Evolutionary conservation across 2,113 vertebrate species (phyloP).

Genomic region (Macaca mulatta): DNA sequence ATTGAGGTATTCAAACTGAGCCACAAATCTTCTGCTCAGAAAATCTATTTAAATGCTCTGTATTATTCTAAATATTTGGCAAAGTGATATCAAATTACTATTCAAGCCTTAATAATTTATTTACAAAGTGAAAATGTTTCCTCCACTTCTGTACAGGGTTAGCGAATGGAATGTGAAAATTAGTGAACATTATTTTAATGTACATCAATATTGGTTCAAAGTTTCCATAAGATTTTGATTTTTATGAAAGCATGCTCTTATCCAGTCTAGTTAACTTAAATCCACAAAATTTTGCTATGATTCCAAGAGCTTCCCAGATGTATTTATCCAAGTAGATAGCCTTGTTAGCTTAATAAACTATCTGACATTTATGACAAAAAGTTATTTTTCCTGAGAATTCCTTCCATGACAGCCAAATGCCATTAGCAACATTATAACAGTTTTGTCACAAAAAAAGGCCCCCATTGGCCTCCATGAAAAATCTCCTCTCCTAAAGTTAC

Average conservation of each 20-base stretch:
- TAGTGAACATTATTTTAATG: not conserved
- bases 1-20: not conserved
- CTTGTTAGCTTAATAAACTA: not conserved
- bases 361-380: not conserved
- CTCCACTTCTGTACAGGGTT: not conserved
- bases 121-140: not conserved
- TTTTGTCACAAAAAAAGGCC: not conserved
- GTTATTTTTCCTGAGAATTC: not conserved
- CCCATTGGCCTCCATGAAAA: not conserved
- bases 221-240: not conserved
- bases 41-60: not conserved
- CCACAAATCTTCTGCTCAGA: not conserved
- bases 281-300: not conserved
- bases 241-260: not conserved
- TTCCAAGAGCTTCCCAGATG: not conserved
- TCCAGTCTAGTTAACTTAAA: not conserved
- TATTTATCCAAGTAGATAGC: not conserved
- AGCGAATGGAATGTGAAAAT: not conserved
- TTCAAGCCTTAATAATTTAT: not conserved
- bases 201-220: not conserved
- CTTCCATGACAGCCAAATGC: not conserved
- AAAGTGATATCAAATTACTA: not conserved
- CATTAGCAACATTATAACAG: not conserved
- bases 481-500: accelerated
- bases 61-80: not conserved